Evolutionary conservation across 2,888 invertebrate genomes (phyloP).

Genomic region (Arctia plantaginis): DNA sequence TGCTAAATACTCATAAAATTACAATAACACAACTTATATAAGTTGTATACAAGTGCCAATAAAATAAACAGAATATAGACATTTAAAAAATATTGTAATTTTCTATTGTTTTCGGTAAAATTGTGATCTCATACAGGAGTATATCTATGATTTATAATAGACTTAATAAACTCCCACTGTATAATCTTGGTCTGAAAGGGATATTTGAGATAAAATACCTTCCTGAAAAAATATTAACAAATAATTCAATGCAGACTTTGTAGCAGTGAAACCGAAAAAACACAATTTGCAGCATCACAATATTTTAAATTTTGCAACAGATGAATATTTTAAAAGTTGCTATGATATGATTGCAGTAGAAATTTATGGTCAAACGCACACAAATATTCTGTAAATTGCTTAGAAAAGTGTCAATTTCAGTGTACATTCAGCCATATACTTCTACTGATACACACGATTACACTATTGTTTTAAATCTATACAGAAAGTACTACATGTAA

Average conservation of each 20-base stretch:
- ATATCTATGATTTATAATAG: background rate
- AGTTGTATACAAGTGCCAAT: background rate
- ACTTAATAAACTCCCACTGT: background rate
- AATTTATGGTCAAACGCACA: slow-evolving; percentile 32
- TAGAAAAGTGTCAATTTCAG: slow-evolving; percentile 31
- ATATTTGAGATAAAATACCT: background rate
- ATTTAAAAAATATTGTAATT: background rate
- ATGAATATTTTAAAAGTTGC: slow-evolving; percentile 22
- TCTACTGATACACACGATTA: slow-evolving; percentile 24
- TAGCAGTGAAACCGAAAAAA: background rate
- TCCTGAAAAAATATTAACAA: background rate
- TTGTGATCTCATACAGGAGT: background rate
- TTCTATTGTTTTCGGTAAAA: background rate
- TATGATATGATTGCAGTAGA: slow-evolving; percentile 35
- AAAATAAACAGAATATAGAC: background rate
- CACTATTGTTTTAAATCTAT: slow-evolving; percentile 32
- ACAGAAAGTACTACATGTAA: slow-evolving; percentile 41
- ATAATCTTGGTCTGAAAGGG: background rate
- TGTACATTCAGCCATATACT: slow-evolving; percentile 36
- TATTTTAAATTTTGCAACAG: background rate
- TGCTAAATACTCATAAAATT: background rate
- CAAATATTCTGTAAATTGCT: slow-evolving; percentile 29
- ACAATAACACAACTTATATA: background rate
- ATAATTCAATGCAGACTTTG: background rate
- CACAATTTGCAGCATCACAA: background rate